These are phyloP conservation scores for Masticophis lateralis DNA, from an alignment of 2,797 vertebrate species.

Conservation along the genomic window DNA sequence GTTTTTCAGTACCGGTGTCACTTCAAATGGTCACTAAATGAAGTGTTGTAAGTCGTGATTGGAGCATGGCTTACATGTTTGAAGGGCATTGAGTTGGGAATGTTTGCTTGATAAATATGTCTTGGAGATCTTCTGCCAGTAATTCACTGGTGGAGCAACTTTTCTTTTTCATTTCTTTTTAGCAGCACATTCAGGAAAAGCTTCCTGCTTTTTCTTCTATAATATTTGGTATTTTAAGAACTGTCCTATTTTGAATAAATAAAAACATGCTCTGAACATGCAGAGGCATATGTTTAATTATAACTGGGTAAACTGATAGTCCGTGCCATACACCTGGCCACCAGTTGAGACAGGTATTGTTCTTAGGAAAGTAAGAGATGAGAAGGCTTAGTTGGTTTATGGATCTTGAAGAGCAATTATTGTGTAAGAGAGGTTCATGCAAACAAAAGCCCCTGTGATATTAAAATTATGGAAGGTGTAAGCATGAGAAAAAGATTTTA, in stretches of 20 bases:
- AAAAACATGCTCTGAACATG: slow-evolving; percentile 16
- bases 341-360: slow-evolving; percentile 17
- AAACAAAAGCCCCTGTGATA: not conserved
- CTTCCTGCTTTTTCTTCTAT: not conserved
- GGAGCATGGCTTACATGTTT: not conserved
- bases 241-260: slow-evolving; percentile 12
- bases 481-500: not conserved
- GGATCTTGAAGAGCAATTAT: not conserved
- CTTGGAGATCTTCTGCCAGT: not conserved
- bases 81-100: not conserved
- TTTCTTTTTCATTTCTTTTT: not conserved
- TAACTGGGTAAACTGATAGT: slow-evolving; percentile 16
- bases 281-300: slow-evolving; percentile 26
- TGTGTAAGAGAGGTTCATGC: not conserved
- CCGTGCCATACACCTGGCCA: not conserved
- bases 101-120: not conserved
- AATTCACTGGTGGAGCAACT: not conserved
- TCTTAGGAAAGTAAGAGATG: slow-evolving; percentile 3
- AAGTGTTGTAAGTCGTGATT: not conserved
- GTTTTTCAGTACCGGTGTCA: not conserved
- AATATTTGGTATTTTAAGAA: slow-evolving; percentile 1
- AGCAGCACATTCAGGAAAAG: not conserved
- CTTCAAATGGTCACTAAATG: not conserved
- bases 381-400: not conserved
- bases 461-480: not conserved